Percentiles rank a stretch among this genome's conserved stretches.
phyloP scores from a whole-genome alignment of 2,113 vertebrate genomes.

The Hydrochoerus hydrochaeris region DNA sequence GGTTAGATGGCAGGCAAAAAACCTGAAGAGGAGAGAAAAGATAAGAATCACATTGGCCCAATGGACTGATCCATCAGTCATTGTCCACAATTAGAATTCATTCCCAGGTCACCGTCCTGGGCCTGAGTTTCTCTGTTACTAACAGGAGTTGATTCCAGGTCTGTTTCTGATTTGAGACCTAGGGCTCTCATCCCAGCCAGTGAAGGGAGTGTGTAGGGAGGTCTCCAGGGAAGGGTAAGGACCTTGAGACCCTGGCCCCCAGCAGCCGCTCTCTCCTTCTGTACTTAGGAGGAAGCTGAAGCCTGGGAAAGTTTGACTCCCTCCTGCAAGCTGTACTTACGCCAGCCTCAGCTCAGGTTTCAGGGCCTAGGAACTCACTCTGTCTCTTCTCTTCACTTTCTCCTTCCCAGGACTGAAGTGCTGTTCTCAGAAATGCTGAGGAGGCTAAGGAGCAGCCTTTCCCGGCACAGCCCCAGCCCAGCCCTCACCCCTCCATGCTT shows the following conservation, averaged over 20 bases:
- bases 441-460: conserved; percentile 49
- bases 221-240: background rate
- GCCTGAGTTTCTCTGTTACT: background rate
- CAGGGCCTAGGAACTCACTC: conserved; percentile 74
- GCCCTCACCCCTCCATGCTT: background rate
- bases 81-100: background rate
- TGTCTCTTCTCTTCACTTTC: conserved; percentile 69
- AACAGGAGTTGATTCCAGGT: background rate
- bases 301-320: conserved; percentile 83
- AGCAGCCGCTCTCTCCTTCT: background rate
- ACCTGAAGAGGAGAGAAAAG: background rate
- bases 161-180: background rate
- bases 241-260: background rate
- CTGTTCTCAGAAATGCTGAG: conserved; percentile 66
- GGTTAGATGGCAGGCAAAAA: background rate
- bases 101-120: background rate
- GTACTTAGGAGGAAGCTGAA: conserved; percentile 54
- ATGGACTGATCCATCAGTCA: background rate
- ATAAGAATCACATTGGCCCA: background rate
- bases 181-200: background rate
- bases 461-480: conserved; percentile 16
- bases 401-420: conserved; percentile 62
- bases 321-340: conserved; percentile 77
- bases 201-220: background rate
- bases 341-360: conserved; percentile 74